Percentiles rank a stretch among this genome's conserved stretches.
These are phyloP conservation scores for Pygoscelis adeliae DNA, from an alignment of 2,113 vertebrate species.

Conservation along the genomic window DNA sequence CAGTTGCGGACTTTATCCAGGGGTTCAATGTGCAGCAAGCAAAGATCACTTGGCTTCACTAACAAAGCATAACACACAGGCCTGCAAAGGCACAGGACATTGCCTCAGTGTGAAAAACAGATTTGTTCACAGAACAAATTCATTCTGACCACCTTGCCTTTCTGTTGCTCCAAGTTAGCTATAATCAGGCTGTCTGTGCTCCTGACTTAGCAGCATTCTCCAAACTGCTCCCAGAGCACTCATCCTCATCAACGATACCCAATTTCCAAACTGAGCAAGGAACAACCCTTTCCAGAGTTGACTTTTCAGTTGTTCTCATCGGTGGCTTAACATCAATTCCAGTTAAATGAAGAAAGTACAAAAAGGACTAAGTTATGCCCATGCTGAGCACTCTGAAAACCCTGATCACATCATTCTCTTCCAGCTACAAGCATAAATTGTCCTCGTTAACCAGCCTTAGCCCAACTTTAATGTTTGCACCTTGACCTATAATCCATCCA, in stretches of 20 bases:
- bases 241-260: neutral
- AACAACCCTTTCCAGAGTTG: neutral
- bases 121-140: neutral
- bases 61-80: neutral
- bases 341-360: neutral
- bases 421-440: neutral
- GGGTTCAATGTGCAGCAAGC: neutral
- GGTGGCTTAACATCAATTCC: neutral
- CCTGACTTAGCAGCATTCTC: neutral
- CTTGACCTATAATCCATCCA: neutral
- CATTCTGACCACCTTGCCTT: neutral
- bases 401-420: neutral
- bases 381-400: neutral
- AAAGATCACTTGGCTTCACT: neutral
- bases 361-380: neutral
- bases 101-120: neutral
- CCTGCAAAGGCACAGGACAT: neutral
- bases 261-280: neutral
- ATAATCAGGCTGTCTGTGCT: neutral
- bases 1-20: neutral
- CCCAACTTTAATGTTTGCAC: neutral
- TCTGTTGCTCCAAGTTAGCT: neutral
- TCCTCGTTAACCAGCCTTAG: neutral
- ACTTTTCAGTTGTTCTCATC: neutral
- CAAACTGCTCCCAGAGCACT: constrained; percentile 17